Evolutionary conservation across 2,113 vertebrate genomes (phyloP), one percentile per base, ranked within the genome.

Genomic region (Junco hyemalis): DNA sequence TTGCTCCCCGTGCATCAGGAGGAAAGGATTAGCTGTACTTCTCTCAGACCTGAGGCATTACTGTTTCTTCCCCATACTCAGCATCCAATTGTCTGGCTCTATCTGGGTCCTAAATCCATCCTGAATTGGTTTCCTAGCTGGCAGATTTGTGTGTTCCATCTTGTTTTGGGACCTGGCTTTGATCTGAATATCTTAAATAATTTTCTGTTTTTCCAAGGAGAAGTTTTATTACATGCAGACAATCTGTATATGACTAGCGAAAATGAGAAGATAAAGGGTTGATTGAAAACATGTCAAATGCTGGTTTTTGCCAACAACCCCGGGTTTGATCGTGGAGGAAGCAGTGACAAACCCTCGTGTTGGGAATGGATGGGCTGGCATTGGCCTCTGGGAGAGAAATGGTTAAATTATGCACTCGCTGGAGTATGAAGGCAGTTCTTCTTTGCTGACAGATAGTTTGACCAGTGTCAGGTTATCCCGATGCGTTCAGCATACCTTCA

Each of bases 401-500:
- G 98, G 98, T 99, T 99, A 99, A 99, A 98, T 97, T 96, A 96
- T 98, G 98, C 97, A 97, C 98, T 98, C 98, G 97, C 97, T 98
- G 97, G 98, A 98, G 98, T 98, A 98, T 99, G 99, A 99, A 99
- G 98, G 98, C 98, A 98, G 98, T 99, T 98, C 98, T 98, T 99
- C 98, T 99, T 98, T 93, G 97, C 98, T 99, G 98, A 99, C 99
- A 99, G 98, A 97, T 96, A 97, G 97, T 98, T 98, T 99, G 99
- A 99, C 99, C 99, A 99, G 98, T 98, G 98, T 98, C 98, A 98
- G 98, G 98, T 98, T 98, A 97, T 98, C 98, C 98, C 98, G 98
- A 99, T 98, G 98, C 97, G 93, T 98, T 99, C 98, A 98, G 98
- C 98, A 99, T 99, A 99, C 99, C 99, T 99, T 99, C 98, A 98